These are phyloP conservation scores for Helicoverpa assulta DNA, from an alignment of 2,888 invertebrate species.

Conservation along the genomic window DNA sequence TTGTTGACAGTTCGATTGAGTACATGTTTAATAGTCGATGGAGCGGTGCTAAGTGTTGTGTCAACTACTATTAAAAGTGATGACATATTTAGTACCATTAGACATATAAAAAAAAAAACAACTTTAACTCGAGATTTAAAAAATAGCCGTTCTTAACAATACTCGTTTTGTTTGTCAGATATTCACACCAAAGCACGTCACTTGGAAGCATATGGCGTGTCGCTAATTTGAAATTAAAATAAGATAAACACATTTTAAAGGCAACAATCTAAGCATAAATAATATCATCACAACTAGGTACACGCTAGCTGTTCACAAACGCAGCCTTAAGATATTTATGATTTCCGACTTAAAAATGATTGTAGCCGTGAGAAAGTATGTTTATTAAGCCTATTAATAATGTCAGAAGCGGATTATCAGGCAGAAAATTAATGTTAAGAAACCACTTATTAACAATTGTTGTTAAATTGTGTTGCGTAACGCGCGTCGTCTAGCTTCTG, in stretches of 20 bases:
- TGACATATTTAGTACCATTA: constrained; percentile 25
- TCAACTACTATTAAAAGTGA: constrained; percentile 30
- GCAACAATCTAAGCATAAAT: constrained; percentile 2
- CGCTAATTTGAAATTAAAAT: constrained; percentile 33
- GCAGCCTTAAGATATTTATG: constrained; percentile 28
- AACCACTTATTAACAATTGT: constrained; percentile 59
- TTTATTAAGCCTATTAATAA: constrained; percentile 45
- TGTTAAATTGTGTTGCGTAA: constrained; percentile 54
- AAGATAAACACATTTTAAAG: constrained; percentile 23
- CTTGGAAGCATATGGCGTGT: constrained; percentile 10
- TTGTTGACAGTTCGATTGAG: constrained; percentile 71
- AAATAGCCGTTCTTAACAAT: not conserved
- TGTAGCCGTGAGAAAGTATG: constrained; percentile 72
- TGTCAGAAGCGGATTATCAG: constrained; percentile 55
- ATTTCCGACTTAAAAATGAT: constrained; percentile 50
- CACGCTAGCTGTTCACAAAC: constrained; percentile 17
- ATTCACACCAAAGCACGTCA: constrained; percentile 1
- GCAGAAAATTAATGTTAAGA: constrained; percentile 61
- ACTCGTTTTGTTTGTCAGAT: not conserved
- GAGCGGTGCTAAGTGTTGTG: constrained; percentile 56
- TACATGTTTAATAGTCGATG: constrained; percentile 36
- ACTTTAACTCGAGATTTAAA: constrained; percentile 12
- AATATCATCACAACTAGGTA: not conserved
- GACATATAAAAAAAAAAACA: not conserved
- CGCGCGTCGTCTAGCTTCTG: constrained; percentile 37